These are phyloP conservation scores for Platygyra sinensis DNA, from an alignment of 64 coral and sea anemone species.

Conservation along the genomic window DNA sequence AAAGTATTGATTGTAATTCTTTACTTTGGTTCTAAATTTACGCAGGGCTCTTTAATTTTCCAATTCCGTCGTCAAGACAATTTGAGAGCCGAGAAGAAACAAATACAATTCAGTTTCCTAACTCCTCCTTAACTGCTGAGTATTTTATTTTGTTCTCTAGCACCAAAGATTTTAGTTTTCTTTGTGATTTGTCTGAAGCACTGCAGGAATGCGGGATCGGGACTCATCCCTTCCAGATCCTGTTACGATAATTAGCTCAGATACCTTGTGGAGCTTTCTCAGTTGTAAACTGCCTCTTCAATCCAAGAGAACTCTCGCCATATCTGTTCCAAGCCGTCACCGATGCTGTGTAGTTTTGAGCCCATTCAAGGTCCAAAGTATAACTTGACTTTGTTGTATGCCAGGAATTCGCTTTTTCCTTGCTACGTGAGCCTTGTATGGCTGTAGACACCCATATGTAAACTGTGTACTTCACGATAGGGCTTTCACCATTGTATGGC, in stretches of 20 bases:
- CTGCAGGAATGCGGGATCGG: no score
- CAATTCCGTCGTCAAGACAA: no score
- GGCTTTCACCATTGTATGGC: slow-evolving; percentile 13
- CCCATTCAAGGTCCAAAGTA: neutral
- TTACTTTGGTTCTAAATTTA: neutral
- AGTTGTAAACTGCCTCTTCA: neutral
- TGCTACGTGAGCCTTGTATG: neutral
- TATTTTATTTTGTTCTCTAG: no score
- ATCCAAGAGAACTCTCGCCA: neutral
- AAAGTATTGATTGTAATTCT: neutral
- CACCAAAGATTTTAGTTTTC: no score
- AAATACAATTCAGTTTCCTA: no score
- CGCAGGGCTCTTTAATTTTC: no score
- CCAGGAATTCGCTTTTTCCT: neutral
- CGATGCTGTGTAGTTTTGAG: neutral
- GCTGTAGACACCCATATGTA: neutral
- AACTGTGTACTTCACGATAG: neutral
- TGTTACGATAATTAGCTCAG: neutral
- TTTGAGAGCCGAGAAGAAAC: no score
- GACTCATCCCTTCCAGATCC: no score
- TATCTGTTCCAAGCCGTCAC: slow-evolving; percentile 24
- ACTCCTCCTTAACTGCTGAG: no score
- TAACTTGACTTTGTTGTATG: neutral
- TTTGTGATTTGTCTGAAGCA: no score
- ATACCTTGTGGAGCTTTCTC: slow-evolving; percentile 13